Evolutionary conservation across 2,797 vertebrate genomes (phyloP), one percentile per base, ranked within the genome.

Genomic region (Rhinichthys osculus): DNA sequence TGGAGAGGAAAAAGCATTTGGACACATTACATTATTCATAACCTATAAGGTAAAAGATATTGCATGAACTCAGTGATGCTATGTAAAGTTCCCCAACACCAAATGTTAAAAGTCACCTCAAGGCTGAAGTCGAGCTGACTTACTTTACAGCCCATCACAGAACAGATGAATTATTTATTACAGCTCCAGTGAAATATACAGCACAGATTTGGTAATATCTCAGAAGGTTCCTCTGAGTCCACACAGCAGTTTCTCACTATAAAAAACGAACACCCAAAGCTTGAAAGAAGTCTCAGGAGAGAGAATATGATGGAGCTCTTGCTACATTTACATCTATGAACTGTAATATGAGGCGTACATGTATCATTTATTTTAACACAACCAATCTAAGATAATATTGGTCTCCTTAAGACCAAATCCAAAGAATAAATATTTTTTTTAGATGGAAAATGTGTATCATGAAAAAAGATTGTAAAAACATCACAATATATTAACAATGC

Each of bases 161-260:
- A 5, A 84, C 10, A n/a, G 27, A 57, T 85, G 27, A 78, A 85
- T 85, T 78, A 84, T 84, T 84, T 7, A 84, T 70, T 78, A 35
- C 11, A 35, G 74, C 64, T 57, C 44, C 50, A 70, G 38, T 70
- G 76, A 85, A 79, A 79, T 44, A 59, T 42, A 78, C 59, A 84
- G 72, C n/a, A n/a, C 74, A 85, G 19, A 78, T 79, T 71, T 59
- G 44, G 38, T 85, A 78, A 79, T 85, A 47, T 85, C 76, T 85
- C 27, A 30, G 44, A 84, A 69, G 19, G 74, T 57, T 78, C 62
- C 64, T 57, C 19, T 17, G 64, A 70, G 38, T 70, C 35, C 47
- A 57, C 35, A 78, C 27, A 71, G 27, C 23, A 4, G 47, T 54
- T 81, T 70, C 47, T 70, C 66, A 69, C 42, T 13, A 21, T 81